Base-by-base conservation (phyloP, 2,797 vertebrate genomes). In the Anguilla megastoma region DNA sequence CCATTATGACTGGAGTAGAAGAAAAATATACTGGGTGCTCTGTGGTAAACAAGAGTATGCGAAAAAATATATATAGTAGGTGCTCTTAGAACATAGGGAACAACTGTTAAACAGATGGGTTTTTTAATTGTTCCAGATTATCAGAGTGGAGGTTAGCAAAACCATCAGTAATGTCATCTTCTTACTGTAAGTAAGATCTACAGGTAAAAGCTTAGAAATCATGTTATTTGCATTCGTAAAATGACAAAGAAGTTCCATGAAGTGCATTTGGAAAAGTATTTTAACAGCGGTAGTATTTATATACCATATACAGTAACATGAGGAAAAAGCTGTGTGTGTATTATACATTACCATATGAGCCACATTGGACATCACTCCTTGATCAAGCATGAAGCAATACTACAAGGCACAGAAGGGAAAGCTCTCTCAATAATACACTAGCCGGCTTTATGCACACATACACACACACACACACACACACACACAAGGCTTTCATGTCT, bases 311-410 rank as follows among this genome's bases (percentile, higher is more conserved):
- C 60, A 66, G 60, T 7, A n/a, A 24, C 60, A n/a, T 24, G 69
- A 33, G 30, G 30, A 74, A 33, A 33, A 74, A 2, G 30, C 69
- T 33, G 69, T 2, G 24, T 30, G 8, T 33, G 8, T 30, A 33
- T 12, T 74, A 36, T 74, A 74, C 27, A 36, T 74, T 36, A 36
- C 69, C 33, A 36, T 18, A 30, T 30, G 16, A 30, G 36, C 36
- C 36, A 45, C 74, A 45, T 33, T 79, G 33, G 27, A 74, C 30
- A 33, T 4, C 0, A 16, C 27, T 21, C 4, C 36, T 74, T 74
- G 10, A 45, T 76, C 86, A 87, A 66, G 69, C 88, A 6, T 8
- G 82, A 58, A 36, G 30, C 80, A 54, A 24, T 8, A 84, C 33
- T 27, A 50, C 50, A 14, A 30, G 60, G 27, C 18, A 79, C 12